Evolutionary conservation across 2,888 invertebrate genomes (phyloP).

Genomic region (Coleophora deauratella): DNA sequence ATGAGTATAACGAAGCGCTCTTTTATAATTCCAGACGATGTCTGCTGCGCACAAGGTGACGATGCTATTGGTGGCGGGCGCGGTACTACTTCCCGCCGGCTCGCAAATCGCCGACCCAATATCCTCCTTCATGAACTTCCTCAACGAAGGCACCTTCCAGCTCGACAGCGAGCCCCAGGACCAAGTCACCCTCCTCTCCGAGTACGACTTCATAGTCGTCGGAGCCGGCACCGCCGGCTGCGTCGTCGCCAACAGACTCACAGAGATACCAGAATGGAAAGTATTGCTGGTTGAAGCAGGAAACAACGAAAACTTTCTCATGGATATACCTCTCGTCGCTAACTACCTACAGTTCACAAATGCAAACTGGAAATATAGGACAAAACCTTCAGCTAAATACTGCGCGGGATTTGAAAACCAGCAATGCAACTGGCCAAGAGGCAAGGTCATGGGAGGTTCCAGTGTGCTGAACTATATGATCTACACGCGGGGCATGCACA

Average conservation of each 20-base stretch:
- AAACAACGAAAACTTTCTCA: constrained; percentile 78
- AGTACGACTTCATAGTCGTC: constrained; percentile 85
- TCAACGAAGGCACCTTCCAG: constrained; percentile 69
- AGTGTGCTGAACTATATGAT: constrained; percentile 88
- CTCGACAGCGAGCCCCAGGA: constrained; percentile 71
- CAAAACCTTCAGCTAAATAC: constrained; percentile 81
- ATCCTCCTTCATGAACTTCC: constrained; percentile 66
- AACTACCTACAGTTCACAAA: constrained; percentile 81
- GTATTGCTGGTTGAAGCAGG: constrained; percentile 84
- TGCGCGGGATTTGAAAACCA: constrained; percentile 84
- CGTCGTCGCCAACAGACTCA: constrained; percentile 80
- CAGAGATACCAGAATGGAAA: constrained; percentile 80
- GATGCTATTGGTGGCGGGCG: constrained; percentile 36
- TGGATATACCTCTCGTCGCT: constrained; percentile 84
- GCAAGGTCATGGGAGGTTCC: constrained; percentile 88
- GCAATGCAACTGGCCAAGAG: constrained; percentile 85
- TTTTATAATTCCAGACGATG: constrained; percentile 51
- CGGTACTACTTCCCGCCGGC: constrained; percentile 31
- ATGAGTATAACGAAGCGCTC: no score
- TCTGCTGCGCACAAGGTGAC: constrained; percentile 30
- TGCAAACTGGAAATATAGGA: constrained; percentile 88
- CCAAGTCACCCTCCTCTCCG: constrained; percentile 55
- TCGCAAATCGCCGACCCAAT: constrained; percentile 50
- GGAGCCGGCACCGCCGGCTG: constrained; percentile 90
- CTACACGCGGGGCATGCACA: constrained; percentile 80